phyloP scores from a whole-genome alignment of 2,797 vertebrate genomes.

The Naso thynnoides region DNA sequence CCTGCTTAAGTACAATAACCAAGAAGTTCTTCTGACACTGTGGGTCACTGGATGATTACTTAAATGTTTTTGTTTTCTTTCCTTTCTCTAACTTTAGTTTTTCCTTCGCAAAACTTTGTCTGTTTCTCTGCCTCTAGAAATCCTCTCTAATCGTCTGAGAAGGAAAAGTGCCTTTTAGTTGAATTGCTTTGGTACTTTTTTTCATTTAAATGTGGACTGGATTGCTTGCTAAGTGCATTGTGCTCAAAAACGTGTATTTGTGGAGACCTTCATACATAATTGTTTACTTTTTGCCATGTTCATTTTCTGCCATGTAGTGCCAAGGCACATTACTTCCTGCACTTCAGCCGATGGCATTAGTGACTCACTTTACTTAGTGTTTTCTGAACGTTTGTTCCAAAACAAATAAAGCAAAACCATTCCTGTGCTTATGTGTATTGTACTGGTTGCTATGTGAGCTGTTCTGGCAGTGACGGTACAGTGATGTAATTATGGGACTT shows the following conservation, averaged over 20 bases:
- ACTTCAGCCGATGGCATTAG: constrained; percentile 15
- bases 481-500: background rate
- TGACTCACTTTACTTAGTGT: background rate
- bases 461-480: background rate
- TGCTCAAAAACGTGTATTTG: background rate
- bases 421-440: background rate
- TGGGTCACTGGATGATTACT: background rate
- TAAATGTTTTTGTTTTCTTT: background rate
- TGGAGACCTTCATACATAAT: background rate
- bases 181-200: background rate
- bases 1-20: no score
- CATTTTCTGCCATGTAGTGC: background rate
- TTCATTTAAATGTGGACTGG: no score
- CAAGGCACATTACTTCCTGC: background rate
- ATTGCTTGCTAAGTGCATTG: background rate
- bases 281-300: background rate
- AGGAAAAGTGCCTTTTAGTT: background rate
- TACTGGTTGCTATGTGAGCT: background rate
- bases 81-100: background rate
- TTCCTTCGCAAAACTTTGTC: no score
- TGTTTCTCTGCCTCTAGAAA: background rate
- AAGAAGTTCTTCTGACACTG: no score
- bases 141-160: background rate
- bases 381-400: constrained; percentile 5
- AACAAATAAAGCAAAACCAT: constrained; percentile 2